Evolutionary conservation across 1,140 invertebrate species (phyloP), one percentile per base, ranked within the genome.

Genomic region (Drosophila bocqueti): DNA sequence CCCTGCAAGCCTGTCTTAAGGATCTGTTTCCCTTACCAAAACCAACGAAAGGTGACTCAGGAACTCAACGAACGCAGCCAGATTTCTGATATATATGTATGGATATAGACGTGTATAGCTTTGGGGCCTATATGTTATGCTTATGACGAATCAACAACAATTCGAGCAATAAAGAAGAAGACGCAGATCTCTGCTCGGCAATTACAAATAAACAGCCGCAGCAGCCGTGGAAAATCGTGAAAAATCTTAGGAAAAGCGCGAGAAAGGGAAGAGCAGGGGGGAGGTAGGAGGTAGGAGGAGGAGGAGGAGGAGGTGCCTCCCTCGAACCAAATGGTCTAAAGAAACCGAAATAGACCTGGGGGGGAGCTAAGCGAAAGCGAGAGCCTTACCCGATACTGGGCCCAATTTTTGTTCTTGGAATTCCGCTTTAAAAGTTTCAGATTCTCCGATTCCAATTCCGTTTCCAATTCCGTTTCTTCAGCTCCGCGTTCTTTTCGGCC

Each of bases 111-210:
- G 29, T 69, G 45, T 66, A 67, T 66, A 76, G 69, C 46, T 59
- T 52, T 34, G 62, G 61, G 73, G 55, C 62, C 62, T 40, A 52
- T 75, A 76, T 61, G 54, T 57, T 57, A 68, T 76, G 47, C 31
- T 40, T 68, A 77, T 78, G 76, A 78, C 58, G 60, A 62, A 78
- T 78, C 29, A 71, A 78, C 21, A 78, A 78, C 58, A 69, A 71
- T 78, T 68, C 49, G 34, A 46, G 31, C 58, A 69, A 69, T 45
- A 6, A 29, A 34, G 50, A 40, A 76, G 54, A 75, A 58, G 40
- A 42, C 73, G 75, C 74, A 76, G 58, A 75, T 65, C 57, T 77
- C 21, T 66, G 31, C 57, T 67, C 55, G 55, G 52, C 69, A 34
- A 74, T 43, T 61, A 40, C 54, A 74, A 74, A 74, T 58, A 73